A percentile compares a stretch with the other conserved stretches of the same genome.
phyloP scores from a whole-genome alignment of 2,797 vertebrate species.

The Perodicticus potto region DNA sequence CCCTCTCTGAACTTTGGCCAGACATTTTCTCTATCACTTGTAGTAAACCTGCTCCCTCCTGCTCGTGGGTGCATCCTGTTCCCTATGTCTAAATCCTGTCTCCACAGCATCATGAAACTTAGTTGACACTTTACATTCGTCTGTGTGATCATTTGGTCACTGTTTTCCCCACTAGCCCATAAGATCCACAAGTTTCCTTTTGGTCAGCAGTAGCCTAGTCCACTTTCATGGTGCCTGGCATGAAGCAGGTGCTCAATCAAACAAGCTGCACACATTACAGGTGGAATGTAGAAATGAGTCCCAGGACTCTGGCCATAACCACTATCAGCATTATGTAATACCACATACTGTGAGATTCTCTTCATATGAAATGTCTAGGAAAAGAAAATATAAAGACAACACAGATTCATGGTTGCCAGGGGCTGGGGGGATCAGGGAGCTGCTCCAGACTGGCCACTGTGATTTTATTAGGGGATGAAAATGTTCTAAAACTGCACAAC shows the following conservation, averaged over 20 bases:
- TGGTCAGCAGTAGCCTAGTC: background rate
- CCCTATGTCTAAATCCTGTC: background rate
- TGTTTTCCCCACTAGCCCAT: background rate
- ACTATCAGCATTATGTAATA: background rate
- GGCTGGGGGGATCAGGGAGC: background rate
- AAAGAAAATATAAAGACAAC: background rate
- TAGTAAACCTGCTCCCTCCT: background rate
- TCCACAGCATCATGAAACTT: background rate
- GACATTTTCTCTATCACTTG: background rate
- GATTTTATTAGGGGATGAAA: background rate
- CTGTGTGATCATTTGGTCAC: background rate
- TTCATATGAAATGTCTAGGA: background rate
- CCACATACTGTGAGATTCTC: background rate
- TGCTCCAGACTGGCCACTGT: background rate
- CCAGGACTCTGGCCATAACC: too few species aligned
- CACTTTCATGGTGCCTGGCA: background rate
- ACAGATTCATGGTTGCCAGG: background rate
- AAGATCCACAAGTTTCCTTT: background rate
- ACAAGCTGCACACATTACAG: background rate
- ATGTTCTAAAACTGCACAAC: background rate
- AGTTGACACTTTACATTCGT: background rate
- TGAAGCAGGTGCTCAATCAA: background rate
- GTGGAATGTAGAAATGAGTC: background rate
- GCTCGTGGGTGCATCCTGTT: background rate
- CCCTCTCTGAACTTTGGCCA: background rate